phyloP scores from a whole-genome alignment of 2,113 vertebrate species.

The Gallinago jamesoni region DNA sequence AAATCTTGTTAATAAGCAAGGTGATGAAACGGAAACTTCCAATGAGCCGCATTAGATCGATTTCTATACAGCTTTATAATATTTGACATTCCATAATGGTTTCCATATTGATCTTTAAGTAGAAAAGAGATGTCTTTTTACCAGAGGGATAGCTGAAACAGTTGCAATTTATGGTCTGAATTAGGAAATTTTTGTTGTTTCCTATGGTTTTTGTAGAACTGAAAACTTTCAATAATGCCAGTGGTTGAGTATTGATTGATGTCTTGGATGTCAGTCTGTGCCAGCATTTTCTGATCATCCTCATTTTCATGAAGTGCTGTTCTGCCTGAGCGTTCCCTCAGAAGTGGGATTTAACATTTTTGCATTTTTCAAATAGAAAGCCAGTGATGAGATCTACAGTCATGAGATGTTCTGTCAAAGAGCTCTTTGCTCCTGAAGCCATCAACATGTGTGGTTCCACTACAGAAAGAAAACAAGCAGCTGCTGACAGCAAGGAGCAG shows the following conservation, averaged over 20 bases:
- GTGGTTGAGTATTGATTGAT: background rate
- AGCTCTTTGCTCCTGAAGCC: conserved; percentile 16
- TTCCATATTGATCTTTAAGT: background rate
- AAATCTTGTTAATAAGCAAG: background rate
- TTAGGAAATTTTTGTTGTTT: background rate
- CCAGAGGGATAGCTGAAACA: background rate
- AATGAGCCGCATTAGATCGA: background rate
- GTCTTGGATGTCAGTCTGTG: background rate
- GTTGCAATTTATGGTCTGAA: background rate
- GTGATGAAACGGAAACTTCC: background rate
- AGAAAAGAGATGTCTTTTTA: background rate
- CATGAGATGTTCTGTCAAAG: background rate
- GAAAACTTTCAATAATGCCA: background rate
- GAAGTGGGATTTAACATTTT: background rate
- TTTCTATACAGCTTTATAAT: background rate
- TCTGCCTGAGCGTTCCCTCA: background rate
- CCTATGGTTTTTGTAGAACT: background rate
- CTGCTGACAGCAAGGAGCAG: background rate
- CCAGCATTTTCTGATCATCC: background rate
- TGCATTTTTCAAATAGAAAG: background rate
- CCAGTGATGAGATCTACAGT: background rate
- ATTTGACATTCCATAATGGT: background rate
- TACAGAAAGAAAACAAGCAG: conserved; percentile 18
- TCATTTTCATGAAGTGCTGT: background rate
- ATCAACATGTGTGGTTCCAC: background rate